phyloP scores from a whole-genome alignment of 2,888 invertebrate species.

The Amblyjoppa proteus region DNA sequence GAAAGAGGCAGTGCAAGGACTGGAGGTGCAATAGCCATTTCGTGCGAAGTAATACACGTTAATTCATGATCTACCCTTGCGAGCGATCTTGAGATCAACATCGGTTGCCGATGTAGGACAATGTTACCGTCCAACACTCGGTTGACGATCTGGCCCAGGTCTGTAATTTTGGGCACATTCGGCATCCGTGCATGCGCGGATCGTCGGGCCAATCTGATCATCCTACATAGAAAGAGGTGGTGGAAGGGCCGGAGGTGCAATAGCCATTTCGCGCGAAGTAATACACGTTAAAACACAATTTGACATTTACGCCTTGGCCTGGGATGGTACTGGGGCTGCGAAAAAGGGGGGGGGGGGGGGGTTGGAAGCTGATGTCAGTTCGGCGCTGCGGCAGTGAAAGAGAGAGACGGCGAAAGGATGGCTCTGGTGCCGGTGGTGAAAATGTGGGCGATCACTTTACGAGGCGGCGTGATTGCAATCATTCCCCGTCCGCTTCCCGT shows the following conservation, averaged over 20 bases:
- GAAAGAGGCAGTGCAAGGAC: slow-evolving; percentile 14
- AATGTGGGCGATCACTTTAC: slow-evolving; percentile 76
- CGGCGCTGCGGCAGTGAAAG: slow-evolving; percentile 30
- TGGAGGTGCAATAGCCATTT: slow-evolving; percentile 55
- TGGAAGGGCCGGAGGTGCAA: slow-evolving; percentile 25
- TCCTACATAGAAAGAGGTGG: slow-evolving; percentile 14
- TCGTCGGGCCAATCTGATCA: no score
- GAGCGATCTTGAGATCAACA: no score
- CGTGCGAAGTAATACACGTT: neutral
- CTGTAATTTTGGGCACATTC: neutral
- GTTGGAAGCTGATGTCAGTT: slow-evolving; percentile 27
- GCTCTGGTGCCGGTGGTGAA: slow-evolving; percentile 56
- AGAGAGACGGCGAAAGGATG: slow-evolving; percentile 34
- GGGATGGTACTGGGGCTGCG: slow-evolving; percentile 27
- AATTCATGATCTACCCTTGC: no score
- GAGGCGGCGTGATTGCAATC: slow-evolving; percentile 78
- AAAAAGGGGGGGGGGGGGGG: slow-evolving; percentile 1
- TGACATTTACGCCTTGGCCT: slow-evolving; percentile 62
- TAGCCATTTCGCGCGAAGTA: slow-evolving; percentile 59
- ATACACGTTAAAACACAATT: slow-evolving; percentile 67
- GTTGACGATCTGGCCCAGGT: no score
- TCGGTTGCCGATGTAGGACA: no score
- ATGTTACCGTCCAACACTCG: no score
- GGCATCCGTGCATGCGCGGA: no score
- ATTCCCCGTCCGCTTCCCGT: slow-evolving; percentile 69